Evolutionary conservation across 2,113 vertebrate genomes (phyloP).

Genomic region (Brachyhypopomus occidentalis): DNA sequence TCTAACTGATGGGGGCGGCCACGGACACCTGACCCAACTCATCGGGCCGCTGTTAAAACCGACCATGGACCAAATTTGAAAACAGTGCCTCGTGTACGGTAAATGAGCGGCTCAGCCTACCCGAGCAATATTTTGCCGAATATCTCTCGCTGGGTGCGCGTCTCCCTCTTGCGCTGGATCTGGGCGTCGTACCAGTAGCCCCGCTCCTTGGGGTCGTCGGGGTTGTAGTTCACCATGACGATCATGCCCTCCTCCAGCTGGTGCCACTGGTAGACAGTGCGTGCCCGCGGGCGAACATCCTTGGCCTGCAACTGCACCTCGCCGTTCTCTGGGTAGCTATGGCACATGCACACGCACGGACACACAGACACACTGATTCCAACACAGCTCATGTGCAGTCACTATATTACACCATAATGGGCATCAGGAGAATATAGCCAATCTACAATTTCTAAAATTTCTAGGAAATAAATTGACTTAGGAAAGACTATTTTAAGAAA

Average conservation of each 20-base stretch:
- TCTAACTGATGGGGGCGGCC: too few relatives aligned
- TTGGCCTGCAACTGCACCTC: slow-evolving; percentile 79
- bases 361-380: neutral
- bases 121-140: slow-evolving; percentile 85
- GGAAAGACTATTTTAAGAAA: neutral
- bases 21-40: neutral
- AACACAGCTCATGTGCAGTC: neutral
- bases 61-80: neutral
- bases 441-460: neutral
- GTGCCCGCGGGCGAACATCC: slow-evolving; percentile 86
- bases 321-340: slow-evolving; percentile 92
- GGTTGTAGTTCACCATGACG: slow-evolving; percentile 96
- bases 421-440: too few relatives aligned
- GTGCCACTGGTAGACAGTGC: slow-evolving; percentile 87
- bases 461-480: neutral
- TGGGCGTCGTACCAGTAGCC: slow-evolving; percentile 97
- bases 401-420: too few relatives aligned
- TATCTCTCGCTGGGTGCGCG: slow-evolving; percentile 80
- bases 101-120: slow-evolving; percentile 69
- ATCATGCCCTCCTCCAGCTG: slow-evolving; percentile 87
- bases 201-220: slow-evolving; percentile 88
- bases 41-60: neutral
- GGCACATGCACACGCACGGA: neutral
- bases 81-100: neutral
- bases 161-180: slow-evolving; percentile 88